Evolutionary conservation across 2,113 vertebrate species (phyloP).

Genomic region (Elephas maximus): DNA sequence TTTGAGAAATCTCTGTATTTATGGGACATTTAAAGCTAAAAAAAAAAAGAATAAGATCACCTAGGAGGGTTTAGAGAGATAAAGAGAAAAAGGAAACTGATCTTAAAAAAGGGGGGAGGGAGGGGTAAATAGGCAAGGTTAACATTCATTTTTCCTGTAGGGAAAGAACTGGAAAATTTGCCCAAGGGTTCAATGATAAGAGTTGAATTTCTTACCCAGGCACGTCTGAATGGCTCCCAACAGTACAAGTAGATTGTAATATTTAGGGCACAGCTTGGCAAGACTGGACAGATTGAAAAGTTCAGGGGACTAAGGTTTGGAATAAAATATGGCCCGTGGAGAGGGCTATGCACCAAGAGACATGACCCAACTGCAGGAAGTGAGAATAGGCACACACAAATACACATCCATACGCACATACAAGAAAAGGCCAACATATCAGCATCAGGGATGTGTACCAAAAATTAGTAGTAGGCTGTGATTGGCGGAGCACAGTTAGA

Average conservation of each 20-base stretch:
- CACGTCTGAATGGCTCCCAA: background rate
- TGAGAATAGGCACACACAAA: background rate
- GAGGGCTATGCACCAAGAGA: background rate
- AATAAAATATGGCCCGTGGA: background rate
- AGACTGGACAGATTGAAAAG: background rate
- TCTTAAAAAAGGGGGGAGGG: background rate
- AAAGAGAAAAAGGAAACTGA: background rate
- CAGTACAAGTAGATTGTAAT: background rate
- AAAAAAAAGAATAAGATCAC: background rate
- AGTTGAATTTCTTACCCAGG: background rate
- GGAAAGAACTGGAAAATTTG: background rate
- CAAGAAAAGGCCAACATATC: background rate
- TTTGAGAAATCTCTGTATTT: conserved; percentile 27
- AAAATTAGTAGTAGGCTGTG: background rate
- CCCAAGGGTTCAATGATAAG: background rate
- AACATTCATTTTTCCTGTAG: background rate
- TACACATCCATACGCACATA: background rate
- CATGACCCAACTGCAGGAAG: too few species aligned
- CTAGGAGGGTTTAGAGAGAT: background rate
- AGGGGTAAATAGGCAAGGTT: background rate
- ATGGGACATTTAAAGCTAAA: conserved; percentile 4
- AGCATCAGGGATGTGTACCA: background rate
- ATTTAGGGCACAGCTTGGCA: background rate
- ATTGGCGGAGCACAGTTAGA: background rate
- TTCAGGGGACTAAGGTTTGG: background rate